Conservation (phyloP, 53 echinoderm and acorn worm genomes). For the Holothuria leucospilota region DNA sequence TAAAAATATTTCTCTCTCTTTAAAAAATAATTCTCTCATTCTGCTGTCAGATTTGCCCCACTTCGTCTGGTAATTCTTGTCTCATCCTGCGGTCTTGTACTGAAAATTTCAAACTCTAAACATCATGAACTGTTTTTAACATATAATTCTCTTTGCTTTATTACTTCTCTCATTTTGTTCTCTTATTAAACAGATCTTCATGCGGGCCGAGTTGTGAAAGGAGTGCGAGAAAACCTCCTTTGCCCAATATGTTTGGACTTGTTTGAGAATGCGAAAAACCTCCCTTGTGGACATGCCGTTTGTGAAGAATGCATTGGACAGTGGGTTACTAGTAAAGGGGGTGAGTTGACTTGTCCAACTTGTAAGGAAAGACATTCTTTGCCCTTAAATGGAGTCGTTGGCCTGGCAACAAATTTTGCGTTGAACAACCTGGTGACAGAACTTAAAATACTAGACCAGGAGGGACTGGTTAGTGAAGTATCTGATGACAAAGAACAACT, state of each 20-base stretch:
- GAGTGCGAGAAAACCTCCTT: neutral
- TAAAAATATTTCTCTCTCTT: no score
- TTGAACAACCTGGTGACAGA: constrained; percentile 31
- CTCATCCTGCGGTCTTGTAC: no score
- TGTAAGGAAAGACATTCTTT: constrained; percentile 10
- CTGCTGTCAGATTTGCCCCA: no score
- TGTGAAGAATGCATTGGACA: constrained; percentile 26
- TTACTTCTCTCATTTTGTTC: neutral
- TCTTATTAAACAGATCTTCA: neutral
- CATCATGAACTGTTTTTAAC: no score
- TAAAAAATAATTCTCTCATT: no score
- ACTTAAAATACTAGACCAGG: constrained; percentile 19
- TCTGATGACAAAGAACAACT: neutral
- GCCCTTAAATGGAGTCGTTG: constrained; percentile 16
- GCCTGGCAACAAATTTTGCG: constrained; percentile 12
- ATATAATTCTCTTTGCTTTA: neutral
- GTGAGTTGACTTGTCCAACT: constrained; percentile 3
- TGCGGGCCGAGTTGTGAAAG: neutral
- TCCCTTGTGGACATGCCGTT: constrained; percentile 34
- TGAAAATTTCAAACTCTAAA: no score
- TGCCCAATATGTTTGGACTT: constrained; percentile 28
- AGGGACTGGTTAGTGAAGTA: neutral
- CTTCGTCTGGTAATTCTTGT: no score
- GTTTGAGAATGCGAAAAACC: constrained; percentile 3
- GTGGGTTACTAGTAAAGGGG: constrained; percentile 27